Evolutionary conservation across 2,888 invertebrate species (phyloP).

Genomic region (Salticus scenicus): DNA sequence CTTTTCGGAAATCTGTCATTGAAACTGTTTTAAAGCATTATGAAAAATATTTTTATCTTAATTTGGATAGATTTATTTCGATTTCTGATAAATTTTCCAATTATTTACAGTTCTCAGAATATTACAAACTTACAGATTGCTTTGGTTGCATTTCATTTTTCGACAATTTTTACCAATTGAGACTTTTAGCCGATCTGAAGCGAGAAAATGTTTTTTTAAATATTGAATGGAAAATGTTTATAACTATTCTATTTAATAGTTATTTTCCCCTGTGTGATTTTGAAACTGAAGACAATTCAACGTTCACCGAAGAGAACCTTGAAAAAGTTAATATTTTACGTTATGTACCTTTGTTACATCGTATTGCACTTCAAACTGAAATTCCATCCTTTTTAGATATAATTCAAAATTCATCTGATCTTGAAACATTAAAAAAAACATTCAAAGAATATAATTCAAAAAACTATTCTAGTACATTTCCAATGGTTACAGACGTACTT

Average conservation of each 20-base stretch:
- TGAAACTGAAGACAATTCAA: neutral
- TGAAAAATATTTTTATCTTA: neutral
- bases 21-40: neutral
- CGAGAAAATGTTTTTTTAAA: neutral
- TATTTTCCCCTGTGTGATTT: neutral
- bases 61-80: no score
- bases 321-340: neutral
- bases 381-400: neutral
- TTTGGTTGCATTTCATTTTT: neutral
- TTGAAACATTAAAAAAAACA: neutral
- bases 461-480: neutral
- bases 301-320: neutral
- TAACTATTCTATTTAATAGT: neutral
- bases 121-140: neutral
- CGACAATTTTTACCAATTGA: neutral
- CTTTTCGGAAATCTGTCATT: neutral
- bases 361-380: neutral
- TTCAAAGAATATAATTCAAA: neutral
- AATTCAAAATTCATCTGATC: neutral
- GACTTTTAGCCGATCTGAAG: neutral
- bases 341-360: neutral
- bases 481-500: neutral
- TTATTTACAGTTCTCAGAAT: neutral
- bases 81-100: neutral
- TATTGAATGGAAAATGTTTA: neutral